phyloP scores from a whole-genome alignment of 2,797 vertebrate genomes.

The Malacoraja senta region DNA sequence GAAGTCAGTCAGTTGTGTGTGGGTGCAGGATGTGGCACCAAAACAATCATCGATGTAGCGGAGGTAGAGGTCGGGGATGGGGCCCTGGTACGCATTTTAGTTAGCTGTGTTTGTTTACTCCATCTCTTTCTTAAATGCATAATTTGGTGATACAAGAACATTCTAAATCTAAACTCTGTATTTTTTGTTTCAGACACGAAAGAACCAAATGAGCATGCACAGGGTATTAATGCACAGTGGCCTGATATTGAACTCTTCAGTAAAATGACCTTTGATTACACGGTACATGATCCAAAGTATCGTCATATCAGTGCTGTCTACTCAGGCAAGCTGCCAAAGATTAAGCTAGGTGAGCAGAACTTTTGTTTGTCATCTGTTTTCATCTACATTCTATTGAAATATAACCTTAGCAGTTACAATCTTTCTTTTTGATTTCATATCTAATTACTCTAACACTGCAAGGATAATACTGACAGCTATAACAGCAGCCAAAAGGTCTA shows the following conservation, averaged over 20 bases:
- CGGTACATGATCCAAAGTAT: slow-evolving; percentile 79
- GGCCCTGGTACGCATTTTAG: too few species aligned
- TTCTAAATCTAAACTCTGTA: neutral
- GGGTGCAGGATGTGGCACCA: too few species aligned
- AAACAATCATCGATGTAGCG: too few species aligned
- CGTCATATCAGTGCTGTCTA: slow-evolving; percentile 75
- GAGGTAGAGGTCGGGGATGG: too few species aligned
- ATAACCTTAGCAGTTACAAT: neutral
- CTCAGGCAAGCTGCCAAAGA: slow-evolving; percentile 64
- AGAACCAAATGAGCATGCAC: slow-evolving; percentile 55
- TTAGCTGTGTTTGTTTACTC: neutral
- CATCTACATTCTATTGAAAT: neutral
- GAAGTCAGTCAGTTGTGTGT: too few species aligned
- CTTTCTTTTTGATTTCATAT: neutral
- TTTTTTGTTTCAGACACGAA: slow-evolving; percentile 48
- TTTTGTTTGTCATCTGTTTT: neutral
- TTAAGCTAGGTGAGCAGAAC: slow-evolving; percentile 66
- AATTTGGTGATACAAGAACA: neutral
- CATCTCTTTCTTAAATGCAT: neutral
- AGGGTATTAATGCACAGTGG: slow-evolving; percentile 68
- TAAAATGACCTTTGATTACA: slow-evolving; percentile 81
- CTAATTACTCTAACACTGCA: neutral
- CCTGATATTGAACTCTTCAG: slow-evolving; percentile 85
- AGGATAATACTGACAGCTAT: neutral
- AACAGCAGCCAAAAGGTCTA: neutral